Percentiles rank a stretch among this genome's conserved stretches.
phyloP scores from a whole-genome alignment of 2,888 invertebrate species.

The Drosophila yooni region DNA sequence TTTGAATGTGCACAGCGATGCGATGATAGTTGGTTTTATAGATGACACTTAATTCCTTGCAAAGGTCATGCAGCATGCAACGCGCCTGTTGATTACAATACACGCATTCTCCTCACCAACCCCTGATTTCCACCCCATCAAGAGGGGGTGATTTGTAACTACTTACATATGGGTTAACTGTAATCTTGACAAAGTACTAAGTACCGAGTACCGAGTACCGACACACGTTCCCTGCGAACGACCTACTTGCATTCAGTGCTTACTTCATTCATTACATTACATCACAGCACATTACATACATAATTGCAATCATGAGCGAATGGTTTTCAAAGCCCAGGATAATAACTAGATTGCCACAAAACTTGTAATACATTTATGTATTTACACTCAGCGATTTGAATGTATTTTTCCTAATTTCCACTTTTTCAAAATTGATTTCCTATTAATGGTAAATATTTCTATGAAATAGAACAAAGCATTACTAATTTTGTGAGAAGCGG shows the following conservation, averaged over 20 bases:
- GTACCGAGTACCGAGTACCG: background rate
- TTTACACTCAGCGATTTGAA: background rate
- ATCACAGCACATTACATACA: conserved; percentile 34
- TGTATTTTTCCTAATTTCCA: background rate
- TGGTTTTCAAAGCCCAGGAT: conserved; percentile 49
- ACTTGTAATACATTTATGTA: background rate
- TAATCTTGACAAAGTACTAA: background rate
- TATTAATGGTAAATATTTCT: background rate
- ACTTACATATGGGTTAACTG: background rate
- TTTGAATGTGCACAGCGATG: background rate
- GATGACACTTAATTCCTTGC: background rate
- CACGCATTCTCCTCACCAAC: background rate
- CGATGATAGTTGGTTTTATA: background rate
- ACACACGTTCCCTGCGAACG: background rate
- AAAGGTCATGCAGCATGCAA: background rate
- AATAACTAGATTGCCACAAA: conserved; percentile 40
- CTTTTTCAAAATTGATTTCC: background rate
- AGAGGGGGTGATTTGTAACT: background rate
- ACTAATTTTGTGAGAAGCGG: background rate
- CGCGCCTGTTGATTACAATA: background rate
- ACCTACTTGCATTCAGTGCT: background rate
- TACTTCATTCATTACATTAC: background rate
- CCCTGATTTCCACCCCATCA: background rate
- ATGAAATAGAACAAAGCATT: too few species aligned
- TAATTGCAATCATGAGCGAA: conserved; percentile 54